Evolutionary conservation across 37 sponge, comb jelly and placozoan genomes (phyloP).

Genomic region (Halisarca cf. caerulea): DNA sequence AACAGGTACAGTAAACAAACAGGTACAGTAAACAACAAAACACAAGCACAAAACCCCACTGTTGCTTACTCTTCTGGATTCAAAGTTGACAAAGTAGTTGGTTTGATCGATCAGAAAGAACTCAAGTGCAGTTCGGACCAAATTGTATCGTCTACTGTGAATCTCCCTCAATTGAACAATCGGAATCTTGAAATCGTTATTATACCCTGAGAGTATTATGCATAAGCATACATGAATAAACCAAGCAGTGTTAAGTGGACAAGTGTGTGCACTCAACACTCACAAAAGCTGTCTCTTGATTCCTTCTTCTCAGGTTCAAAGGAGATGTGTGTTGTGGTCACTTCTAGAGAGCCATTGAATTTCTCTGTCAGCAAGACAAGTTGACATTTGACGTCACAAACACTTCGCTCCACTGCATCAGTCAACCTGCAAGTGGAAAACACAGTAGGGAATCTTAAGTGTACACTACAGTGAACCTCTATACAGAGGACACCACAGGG

Average conservation of each 20-base stretch:
- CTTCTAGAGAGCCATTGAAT: constrained; percentile 78
- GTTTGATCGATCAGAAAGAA: constrained; percentile 93
- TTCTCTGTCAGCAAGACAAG: constrained; percentile 74
- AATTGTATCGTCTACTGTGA: constrained; percentile 89
- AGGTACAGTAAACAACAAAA: not conserved
- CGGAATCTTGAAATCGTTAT: constrained; percentile 59
- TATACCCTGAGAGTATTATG: constrained; percentile 76
- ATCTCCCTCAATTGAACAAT: constrained; percentile 84
- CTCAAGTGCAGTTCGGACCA: constrained; percentile 85
- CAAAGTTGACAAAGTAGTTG: constrained; percentile 95
- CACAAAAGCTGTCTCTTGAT: constrained; percentile 19
- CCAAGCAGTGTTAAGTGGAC: too few relatives aligned
- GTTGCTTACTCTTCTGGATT: constrained; percentile 47
- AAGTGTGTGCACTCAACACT: not conserved
- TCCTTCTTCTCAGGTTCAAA: constrained; percentile 59
- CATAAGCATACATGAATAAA: too few relatives aligned
- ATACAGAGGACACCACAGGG: too few relatives aligned
- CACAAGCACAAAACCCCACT: not conserved
- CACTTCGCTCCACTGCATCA: not conserved
- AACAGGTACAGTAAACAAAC: not conserved
- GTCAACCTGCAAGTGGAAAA: too few relatives aligned
- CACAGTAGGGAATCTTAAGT: too few relatives aligned
- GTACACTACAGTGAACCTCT: too few relatives aligned
- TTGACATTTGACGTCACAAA: constrained; percentile 50
- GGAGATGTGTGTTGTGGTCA: constrained; percentile 81